Conservation (phyloP, 2,888 invertebrate genomes). For the Criorhina ranunculi region DNA sequence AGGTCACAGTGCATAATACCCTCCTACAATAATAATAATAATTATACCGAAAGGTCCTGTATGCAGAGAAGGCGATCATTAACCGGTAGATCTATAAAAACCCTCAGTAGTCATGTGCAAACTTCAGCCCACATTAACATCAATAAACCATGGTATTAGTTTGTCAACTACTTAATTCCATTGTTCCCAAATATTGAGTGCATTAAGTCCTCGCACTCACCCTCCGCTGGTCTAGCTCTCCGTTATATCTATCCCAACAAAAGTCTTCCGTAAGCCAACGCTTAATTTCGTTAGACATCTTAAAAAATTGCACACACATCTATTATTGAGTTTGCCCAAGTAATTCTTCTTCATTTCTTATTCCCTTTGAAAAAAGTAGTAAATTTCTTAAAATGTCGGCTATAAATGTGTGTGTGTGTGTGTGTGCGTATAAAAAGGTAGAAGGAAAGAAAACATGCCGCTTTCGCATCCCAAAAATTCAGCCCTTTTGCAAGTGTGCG, state of each 20-base stretch:
- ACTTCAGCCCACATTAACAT: neutral
- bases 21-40: no score
- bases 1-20: no score
- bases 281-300: conserved; percentile 21
- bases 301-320: conserved; percentile 32
- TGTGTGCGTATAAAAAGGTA: neutral
- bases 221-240: neutral
- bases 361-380: conserved; percentile 38
- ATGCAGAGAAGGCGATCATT: no score
- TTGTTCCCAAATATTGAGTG: conserved; percentile 6
- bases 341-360: conserved; percentile 30
- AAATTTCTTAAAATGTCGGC: conserved; percentile 12
- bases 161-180: conserved; percentile 13
- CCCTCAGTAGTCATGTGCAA: neutral
- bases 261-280: neutral
- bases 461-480: neutral
- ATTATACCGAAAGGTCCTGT: no score
- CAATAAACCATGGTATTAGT: conserved; percentile 36
- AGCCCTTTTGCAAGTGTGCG: conserved; percentile 15
- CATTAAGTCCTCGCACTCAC: neutral
- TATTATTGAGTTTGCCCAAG: conserved; percentile 34
- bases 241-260: neutral
- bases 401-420: conserved; percentile 5
- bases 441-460: conserved; percentile 7
- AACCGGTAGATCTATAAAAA: neutral